A percentile compares a stretch with the other conserved stretches of the same genome.
Evolutionary conservation across 1,140 invertebrate genomes (phyloP).

Genomic region (Holotrichia oblita): DNA sequence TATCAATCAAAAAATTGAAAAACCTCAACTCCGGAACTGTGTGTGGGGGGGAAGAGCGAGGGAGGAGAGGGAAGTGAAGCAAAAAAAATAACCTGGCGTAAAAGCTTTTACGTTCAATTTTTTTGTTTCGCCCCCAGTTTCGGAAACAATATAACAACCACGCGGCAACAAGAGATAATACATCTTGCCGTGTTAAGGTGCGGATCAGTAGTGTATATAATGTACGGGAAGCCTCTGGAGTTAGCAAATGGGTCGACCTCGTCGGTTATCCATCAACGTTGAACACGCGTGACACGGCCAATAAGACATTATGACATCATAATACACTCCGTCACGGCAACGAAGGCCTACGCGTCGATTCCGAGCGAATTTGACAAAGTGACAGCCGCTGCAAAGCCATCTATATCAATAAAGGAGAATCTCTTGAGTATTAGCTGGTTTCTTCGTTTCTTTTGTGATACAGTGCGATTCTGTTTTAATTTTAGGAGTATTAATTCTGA

Average conservation of each 20-base stretch:
- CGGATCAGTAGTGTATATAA: not conserved
- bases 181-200: not conserved
- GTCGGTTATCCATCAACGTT: conserved; percentile 10
- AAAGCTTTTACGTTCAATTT: conserved; percentile 2
- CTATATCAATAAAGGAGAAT: conserved; percentile 6
- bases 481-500: too few relatives aligned
- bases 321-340: not conserved
- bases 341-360: not conserved
- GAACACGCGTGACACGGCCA: not conserved
- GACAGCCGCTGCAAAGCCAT: not conserved
- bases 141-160: not conserved
- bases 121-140: not conserved
- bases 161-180: not conserved
- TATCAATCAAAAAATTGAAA: too few relatives aligned
- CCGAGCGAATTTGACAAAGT: not conserved
- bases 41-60: too few relatives aligned
- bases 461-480: not conserved
- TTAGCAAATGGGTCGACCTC: not conserved
- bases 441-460: not conserved
- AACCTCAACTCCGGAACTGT: too few relatives aligned
- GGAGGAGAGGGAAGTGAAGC: too few relatives aligned
- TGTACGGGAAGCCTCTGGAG: not conserved
- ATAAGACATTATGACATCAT: conserved; percentile 17
- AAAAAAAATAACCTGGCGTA: not conserved
- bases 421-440: not conserved